Conservation (phyloP, 2,888 invertebrate species). For the Sphaerophoria rueppellii region DNA sequence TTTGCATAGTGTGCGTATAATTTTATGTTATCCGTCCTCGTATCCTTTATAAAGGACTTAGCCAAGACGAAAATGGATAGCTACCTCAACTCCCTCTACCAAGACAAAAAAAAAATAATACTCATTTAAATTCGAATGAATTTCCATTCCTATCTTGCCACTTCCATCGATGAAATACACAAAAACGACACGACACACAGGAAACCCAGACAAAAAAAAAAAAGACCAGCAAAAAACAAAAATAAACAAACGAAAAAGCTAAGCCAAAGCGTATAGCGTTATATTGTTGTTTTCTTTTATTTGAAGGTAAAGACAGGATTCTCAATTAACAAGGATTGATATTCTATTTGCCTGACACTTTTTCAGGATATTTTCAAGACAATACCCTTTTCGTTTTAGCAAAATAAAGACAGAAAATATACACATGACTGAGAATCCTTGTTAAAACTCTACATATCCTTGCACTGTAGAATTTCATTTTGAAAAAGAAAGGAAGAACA, state of each 20-base stretch:
- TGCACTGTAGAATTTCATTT: constrained; percentile 56
- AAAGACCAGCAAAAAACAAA: not conserved
- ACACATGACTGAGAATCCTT: not conserved
- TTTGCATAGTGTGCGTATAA: constrained; percentile 57
- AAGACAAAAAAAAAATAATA: constrained; percentile 11
- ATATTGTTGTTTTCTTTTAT: not conserved
- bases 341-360: constrained; percentile 67
- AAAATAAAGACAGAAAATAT: constrained; percentile 28
- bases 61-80: constrained; percentile 23
- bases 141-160: constrained; percentile 50
- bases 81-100: constrained; percentile 1
- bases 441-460: not conserved
- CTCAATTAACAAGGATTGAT: constrained; percentile 72
- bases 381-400: constrained; percentile 45
- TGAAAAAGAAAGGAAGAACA: constrained; percentile 15
- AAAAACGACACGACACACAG: not conserved
- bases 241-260: too few species aligned
- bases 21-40: constrained; percentile 48
- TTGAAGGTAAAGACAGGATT: constrained; percentile 54
- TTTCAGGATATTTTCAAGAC: constrained; percentile 52
- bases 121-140: constrained; percentile 66
- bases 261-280: not conserved
- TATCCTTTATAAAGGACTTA: constrained; percentile 24
- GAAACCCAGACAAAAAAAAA: not conserved
- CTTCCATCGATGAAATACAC: constrained; percentile 14